phyloP scores from a whole-genome alignment of 2,888 invertebrate genomes.

The Carpatolechia fugitivella region DNA sequence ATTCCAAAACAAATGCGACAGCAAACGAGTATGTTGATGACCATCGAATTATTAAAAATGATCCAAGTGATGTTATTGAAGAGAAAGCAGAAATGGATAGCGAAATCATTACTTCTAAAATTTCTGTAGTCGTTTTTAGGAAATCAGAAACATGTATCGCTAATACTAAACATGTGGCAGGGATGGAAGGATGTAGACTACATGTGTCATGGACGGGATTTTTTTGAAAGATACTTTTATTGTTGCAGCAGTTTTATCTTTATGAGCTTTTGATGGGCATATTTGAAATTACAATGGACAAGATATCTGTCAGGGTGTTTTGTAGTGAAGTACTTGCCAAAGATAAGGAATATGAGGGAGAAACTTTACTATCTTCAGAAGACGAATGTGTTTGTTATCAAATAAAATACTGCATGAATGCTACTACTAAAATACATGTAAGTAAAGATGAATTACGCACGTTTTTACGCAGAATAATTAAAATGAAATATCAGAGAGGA shows the following conservation, averaged over 20 bases:
- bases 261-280: conserved; percentile 12
- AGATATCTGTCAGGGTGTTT: neutral
- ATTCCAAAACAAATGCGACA: no score
- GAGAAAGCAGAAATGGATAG: neutral
- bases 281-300: conserved; percentile 6
- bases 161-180: conserved; percentile 72
- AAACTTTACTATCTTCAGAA: neutral
- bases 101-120: neutral
- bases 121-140: no score
- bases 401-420: neutral
- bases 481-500: no score
- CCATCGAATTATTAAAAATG: neutral
- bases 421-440: no score
- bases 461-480: no score
- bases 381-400: neutral
- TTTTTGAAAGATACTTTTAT: conserved; percentile 3
- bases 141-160: conserved; percentile 38
- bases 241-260: conserved; percentile 2
- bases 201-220: conserved; percentile 28
- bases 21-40: neutral
- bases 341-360: neutral
- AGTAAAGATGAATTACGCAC: no score
- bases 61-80: neutral
- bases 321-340: neutral
- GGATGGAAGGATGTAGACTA: conserved; percentile 38